Evolutionary conservation across 1,140 invertebrate species (phyloP), one percentile per base, ranked within the genome.

Genomic region (Notospermus geniculatus): DNA sequence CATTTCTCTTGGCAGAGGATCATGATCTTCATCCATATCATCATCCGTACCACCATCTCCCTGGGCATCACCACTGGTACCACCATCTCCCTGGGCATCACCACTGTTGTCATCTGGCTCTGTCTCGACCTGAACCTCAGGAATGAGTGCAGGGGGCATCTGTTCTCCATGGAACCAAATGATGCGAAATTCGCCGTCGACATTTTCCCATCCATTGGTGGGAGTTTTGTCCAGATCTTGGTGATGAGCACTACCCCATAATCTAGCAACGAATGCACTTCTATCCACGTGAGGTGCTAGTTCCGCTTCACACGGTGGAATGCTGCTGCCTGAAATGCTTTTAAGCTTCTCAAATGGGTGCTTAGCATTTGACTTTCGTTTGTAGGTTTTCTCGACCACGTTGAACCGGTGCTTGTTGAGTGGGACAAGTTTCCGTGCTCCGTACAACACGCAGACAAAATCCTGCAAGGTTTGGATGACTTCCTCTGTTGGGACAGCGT

Each of bases 391-490:
- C 39, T 43, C 39, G 39, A 43, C 11, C 39, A 43, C 19, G 11
- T 11, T 19, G 19, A 13, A 43, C 19, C 39, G 11, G 39, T 43
- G 39, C 11, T 43, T 19, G 39, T 43, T 43, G 39, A 43, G 11
- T 11, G 39, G 39, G 19, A 43, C 39, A 19, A 19, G 19, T 43
- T 19, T 43, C 19, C 39, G 39, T 13, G 39, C 46, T 23, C 39
- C 54, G 56, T 62, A 62, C 5, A 62, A 13, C 5, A 23, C 27
- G 9, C 60, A 62, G n/a, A 57, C 54, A 62, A 43, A 62, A 25
- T 45, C 29, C 27, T 62, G 45, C 2, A 62, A 19, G 22, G 22
- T 32, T 39, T 9, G 11, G 25, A 43, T 15, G 19, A 27, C 41
- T 4, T 57, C 39, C 19, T 13, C n/a, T n/a, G 17, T 19, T 32